Evolutionary conservation across 2,113 vertebrate genomes (phyloP), one percentile per base, ranked within the genome.

Genomic region (Platysternon megacephalum): DNA sequence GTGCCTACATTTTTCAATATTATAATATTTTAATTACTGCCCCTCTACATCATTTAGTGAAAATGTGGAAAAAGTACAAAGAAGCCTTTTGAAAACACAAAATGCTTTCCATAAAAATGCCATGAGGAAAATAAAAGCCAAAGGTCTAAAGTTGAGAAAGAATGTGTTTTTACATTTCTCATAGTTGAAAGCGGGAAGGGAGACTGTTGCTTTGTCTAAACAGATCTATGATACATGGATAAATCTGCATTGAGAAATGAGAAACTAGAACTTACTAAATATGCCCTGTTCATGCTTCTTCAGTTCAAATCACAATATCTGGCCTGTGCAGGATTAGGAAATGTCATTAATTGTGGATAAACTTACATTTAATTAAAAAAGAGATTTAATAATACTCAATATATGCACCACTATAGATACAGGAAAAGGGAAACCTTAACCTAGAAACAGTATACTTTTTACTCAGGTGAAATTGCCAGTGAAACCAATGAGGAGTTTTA

Each of bases 31-130:
- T 93, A 89, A 93, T 84, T 94, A 82, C 82, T 96, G 93, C 95
- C 79, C 94, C 97, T 97, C 97, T 91, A 95, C 90, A 94, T 88
- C 97, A 97, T 92, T 97, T 97, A 94, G 85, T 53, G 95, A 92
- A 98, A 97, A 97, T 86, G 84, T 84, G 90, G 86, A 58, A 86
- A 39, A 93, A 90, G 86, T 96, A 98, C 96, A 97, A 98, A 96
- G 95, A 94, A 92, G 65, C 93, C 89, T 65, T 97, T 98, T 95
- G 97, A 96, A 88, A 96, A 95, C 49, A 42, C 26, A 82, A 84
- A 93, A 87, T 92, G 80, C 53, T 96, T 88, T 52, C 0, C 11
- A 56, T 1, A 86, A 94, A 91, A 86, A 85, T 56, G 68, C 49
- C 22, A 92, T 55, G 51, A 84, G 29, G 32, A 92, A 92, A 96